phyloP scores from a whole-genome alignment of 2,113 vertebrate genomes.

The Hymenochirus boettgeri region DNA sequence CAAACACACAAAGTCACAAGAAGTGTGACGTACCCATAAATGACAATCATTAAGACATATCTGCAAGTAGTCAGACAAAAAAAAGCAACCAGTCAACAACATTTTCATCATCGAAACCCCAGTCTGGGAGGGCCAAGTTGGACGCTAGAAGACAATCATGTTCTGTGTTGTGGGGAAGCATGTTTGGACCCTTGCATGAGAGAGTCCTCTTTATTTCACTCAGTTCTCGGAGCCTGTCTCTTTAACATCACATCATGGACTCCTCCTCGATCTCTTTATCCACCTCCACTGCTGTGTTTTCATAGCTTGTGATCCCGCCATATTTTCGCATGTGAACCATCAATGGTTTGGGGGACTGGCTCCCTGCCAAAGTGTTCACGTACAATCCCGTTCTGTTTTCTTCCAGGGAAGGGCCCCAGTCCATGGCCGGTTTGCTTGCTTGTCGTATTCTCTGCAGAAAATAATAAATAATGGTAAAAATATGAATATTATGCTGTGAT shows the following conservation, averaged over 20 bases:
- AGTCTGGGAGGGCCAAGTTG: neutral
- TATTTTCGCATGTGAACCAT: constrained; percentile 77
- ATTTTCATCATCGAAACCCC: constrained; percentile 7
- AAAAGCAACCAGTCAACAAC: constrained; percentile 6
- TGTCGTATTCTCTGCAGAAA: constrained; percentile 68
- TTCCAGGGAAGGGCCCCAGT: constrained; percentile 71
- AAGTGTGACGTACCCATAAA: constrained; percentile 15
- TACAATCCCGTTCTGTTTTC: constrained; percentile 71
- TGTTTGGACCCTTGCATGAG: constrained; percentile 13
- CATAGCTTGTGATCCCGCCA: constrained; percentile 71
- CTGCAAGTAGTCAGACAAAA: constrained; percentile 13
- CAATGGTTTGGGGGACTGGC: constrained; percentile 70
- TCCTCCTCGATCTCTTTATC: constrained; percentile 70
- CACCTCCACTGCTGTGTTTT: constrained; percentile 71
- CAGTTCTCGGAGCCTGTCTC: rapidly evolving
- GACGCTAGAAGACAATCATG: neutral
- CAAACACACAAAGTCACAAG: constrained; percentile 11
- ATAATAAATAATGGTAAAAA: no score
- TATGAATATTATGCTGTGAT: no score
- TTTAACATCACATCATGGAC: constrained; percentile 63
- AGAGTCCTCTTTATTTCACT: constrained; percentile 22
- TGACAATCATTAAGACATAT: constrained; percentile 25
- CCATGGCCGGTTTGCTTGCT: constrained; percentile 65
- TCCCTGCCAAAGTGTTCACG: constrained; percentile 61
- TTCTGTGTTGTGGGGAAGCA: constrained; percentile 4